A percentile compares a stretch with the other conserved stretches of the same genome.
Conservation (phyloP, 2,113 vertebrate species). For the Gadus macrocephalus region DNA sequence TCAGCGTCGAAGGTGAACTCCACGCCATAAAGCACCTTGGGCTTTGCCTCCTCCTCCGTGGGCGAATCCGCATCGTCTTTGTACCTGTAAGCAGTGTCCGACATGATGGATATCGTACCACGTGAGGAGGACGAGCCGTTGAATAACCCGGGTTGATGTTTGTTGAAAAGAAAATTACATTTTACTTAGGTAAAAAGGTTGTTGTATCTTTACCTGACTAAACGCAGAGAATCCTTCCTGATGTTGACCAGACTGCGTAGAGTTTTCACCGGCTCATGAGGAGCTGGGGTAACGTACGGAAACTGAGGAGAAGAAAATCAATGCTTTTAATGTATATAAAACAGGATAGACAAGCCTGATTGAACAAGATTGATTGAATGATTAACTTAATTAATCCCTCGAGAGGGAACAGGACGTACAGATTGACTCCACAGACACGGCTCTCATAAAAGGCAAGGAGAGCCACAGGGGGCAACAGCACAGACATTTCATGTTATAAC, state of each 20-base stretch:
- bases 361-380: too few relatives aligned
- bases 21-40: constrained; percentile 89
- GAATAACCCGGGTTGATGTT: too few relatives aligned
- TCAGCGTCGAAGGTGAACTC: constrained; percentile 98
- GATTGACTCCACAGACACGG: too few relatives aligned
- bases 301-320: constrained; percentile 71
- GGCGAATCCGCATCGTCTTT: constrained; percentile 90
- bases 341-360: background rate
- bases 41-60: constrained; percentile 81
- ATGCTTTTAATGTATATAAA: background rate
- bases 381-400: too few relatives aligned
- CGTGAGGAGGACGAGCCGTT: too few relatives aligned
- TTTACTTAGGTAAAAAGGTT: background rate
- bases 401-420: too few relatives aligned
- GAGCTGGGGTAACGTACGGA: constrained; percentile 93
- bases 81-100: constrained; percentile 71
- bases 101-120: too few relatives aligned
- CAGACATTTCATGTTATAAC: too few relatives aligned
- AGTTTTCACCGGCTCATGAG: constrained; percentile 96
- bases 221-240: constrained; percentile 92
- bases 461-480: too few relatives aligned
- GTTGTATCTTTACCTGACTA: constrained; percentile 79
- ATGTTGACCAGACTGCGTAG: constrained; percentile 96
- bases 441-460: too few relatives aligned
- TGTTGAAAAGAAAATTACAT: background rate